Base-by-base conservation (phyloP, 2,888 invertebrate species). In the Formica aserva region DNA sequence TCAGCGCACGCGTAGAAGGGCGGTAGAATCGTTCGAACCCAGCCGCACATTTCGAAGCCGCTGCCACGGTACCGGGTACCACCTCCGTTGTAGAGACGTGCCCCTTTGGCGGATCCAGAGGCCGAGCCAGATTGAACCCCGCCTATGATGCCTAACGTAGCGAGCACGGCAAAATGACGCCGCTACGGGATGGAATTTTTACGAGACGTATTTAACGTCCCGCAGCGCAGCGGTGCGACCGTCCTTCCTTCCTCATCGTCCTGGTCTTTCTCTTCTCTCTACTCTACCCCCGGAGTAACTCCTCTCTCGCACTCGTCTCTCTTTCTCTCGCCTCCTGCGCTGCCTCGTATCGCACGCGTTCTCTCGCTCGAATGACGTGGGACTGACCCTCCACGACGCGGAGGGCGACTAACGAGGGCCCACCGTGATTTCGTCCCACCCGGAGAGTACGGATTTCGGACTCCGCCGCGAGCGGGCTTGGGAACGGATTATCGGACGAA, bases 81-180 rank as follows among this genome's bases (percentile, higher is more conserved):
- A 87, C 90, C 90, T 89, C 85, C 72, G 94, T 94, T 94, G 94
- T 94, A 94, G 95, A 93, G 91, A 88, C 95, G 95, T 95, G 95
- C 95, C 95, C 18, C 65, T 32, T 85, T 80, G 88, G 89, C 86
- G 88, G 85, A 38, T 55, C 77, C 48, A 18, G 18, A 57, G 66
- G 86, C 85, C 77, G 77, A 65, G 83, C 88, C 84, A 86, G 82
- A 18, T 52, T 29, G 2, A 48, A 55, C 18, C 77, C 84, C 84
- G 86, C 86, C 87, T 71, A 80, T 65, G 38, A 15, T 75, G 90
- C 84, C 87, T 55, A 92, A 86, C 63, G 89, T 86, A 66, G 72
- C 77, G 80, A 82, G 74, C 83, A 90, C 91, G 91, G 92, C 89
- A 94, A 94, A 94, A 94, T 94, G 94, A 94, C 45, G 60, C 48